phyloP scores from a whole-genome alignment of 2,888 invertebrate species.

The Drosophila imparisetae region DNA sequence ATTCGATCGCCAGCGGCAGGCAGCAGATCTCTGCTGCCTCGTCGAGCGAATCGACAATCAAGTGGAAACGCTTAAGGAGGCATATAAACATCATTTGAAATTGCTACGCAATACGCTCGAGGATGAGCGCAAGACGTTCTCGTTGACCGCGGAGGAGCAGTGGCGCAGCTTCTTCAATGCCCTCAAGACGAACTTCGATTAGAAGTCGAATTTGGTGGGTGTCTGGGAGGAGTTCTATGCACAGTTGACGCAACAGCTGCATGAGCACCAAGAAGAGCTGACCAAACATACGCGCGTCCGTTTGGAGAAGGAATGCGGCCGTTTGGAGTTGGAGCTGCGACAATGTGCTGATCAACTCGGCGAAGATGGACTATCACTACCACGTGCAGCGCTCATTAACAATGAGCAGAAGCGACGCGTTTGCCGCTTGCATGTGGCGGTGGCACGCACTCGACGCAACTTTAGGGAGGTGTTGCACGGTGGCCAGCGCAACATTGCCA shows the following conservation, averaged over 20 bases:
- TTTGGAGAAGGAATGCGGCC: constrained; percentile 89
- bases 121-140: constrained; percentile 87
- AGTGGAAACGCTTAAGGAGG: constrained; percentile 89
- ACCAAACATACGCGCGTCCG: constrained; percentile 89
- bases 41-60: constrained; percentile 94
- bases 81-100: constrained; percentile 90
- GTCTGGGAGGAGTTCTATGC: constrained; percentile 86
- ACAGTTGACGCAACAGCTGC: constrained; percentile 87
- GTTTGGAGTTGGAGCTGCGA: constrained; percentile 91
- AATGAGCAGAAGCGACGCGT: constrained; percentile 91
- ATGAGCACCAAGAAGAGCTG: constrained; percentile 89
- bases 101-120: constrained; percentile 90
- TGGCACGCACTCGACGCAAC: constrained; percentile 88
- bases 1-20: constrained; percentile 88
- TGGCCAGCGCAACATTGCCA: constrained; percentile 88
- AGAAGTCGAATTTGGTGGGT: constrained; percentile 87
- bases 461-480: constrained; percentile 88
- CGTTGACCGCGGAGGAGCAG: constrained; percentile 87
- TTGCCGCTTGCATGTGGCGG: constrained; percentile 90
- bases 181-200: constrained; percentile 87
- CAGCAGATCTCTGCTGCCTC: constrained; percentile 92
- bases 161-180: constrained; percentile 90
- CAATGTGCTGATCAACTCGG: constrained; percentile 93
- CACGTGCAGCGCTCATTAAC: constrained; percentile 90
- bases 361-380: constrained; percentile 96